Evolutionary conservation across 2,113 vertebrate species (phyloP).

Genomic region (Grammomys dolichurus): DNA sequence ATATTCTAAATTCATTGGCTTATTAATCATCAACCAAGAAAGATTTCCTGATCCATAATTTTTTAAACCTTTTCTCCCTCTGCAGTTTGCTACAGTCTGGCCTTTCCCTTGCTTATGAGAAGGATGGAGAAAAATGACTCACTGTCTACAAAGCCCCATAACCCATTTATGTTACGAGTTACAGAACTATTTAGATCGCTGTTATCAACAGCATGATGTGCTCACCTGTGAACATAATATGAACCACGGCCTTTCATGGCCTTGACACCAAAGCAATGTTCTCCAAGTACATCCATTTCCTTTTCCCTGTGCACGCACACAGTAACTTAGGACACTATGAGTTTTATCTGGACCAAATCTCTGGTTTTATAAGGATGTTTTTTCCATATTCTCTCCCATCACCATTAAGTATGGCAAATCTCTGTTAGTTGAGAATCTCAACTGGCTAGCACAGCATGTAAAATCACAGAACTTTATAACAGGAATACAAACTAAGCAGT

Average conservation of each 20-base stretch:
- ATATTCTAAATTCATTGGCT: background rate
- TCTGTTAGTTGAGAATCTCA: background rate
- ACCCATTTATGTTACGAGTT: background rate
- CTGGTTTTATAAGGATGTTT: background rate
- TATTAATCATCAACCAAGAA: conserved; percentile 11
- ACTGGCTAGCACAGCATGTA: background rate
- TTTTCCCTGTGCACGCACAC: background rate
- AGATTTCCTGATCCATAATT: background rate
- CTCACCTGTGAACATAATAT: background rate
- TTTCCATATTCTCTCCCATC: background rate
- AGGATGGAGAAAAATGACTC: background rate
- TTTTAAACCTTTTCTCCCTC: background rate
- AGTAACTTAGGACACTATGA: background rate
- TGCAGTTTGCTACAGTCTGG: background rate
- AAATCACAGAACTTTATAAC: conserved; percentile 6
- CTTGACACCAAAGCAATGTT: background rate
- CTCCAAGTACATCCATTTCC: background rate
- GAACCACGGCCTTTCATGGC: background rate
- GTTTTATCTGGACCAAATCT: background rate
- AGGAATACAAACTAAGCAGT: background rate
- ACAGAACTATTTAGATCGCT: background rate
- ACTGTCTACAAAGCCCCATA: background rate
- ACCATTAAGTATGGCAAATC: background rate
- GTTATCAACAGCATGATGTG: background rate
- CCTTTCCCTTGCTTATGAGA: background rate